phyloP scores from a whole-genome alignment of 2,113 vertebrate genomes.

The Elephantulus edwardii region DNA sequence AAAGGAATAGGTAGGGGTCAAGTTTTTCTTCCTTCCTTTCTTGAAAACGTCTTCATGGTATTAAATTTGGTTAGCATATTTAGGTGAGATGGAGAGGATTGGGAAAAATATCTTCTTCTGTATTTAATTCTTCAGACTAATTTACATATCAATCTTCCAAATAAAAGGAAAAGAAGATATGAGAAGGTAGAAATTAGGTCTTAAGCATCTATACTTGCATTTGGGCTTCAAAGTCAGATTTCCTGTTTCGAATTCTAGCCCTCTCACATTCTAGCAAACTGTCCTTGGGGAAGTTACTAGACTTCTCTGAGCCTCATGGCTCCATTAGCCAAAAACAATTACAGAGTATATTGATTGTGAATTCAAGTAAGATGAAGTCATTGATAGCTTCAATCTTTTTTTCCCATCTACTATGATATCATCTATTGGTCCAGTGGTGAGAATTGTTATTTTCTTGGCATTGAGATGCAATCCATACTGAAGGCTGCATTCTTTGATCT shows the following conservation, averaged over 20 bases:
- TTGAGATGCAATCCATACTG: too few relatives aligned
- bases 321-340: neutral
- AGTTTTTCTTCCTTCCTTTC: neutral
- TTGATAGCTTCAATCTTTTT: too few relatives aligned
- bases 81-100: neutral
- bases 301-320: neutral
- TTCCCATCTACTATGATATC: too few relatives aligned
- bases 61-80: neutral
- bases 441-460: too few relatives aligned
- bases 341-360: too few relatives aligned
- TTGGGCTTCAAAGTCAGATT: neutral
- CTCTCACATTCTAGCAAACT: neutral
- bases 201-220: neutral
- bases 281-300: neutral
- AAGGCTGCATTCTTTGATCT: too few relatives aligned
- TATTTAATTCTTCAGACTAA: neutral
- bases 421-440: too few relatives aligned
- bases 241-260: neutral
- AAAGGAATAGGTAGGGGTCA: neutral
- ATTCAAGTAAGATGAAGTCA: too few relatives aligned
- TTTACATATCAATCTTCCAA: too few relatives aligned
- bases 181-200: neutral
- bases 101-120: neutral
- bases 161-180: too few relatives aligned
- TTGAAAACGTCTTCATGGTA: neutral